Base-by-base conservation (phyloP, 1,140 invertebrate species). In the Caerostris extrusa region DNA sequence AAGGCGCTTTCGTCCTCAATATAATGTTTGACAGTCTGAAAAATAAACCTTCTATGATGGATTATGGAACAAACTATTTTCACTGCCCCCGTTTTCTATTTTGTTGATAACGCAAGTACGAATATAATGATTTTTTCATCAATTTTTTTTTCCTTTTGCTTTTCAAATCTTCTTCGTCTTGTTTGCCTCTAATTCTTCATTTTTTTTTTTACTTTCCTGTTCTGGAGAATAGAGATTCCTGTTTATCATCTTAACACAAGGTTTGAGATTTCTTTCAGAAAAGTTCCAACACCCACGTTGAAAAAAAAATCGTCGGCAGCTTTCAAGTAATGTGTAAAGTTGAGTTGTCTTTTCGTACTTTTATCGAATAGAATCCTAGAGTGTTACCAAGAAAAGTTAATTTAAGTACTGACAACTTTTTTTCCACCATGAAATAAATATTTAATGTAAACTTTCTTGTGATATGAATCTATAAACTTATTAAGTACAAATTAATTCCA, bases 21-120 rank as follows among this genome's bases (percentile, higher is more conserved):
- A 85, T 92, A 92, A 85, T 85, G 90, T 92, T 81, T 92, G 81
- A 92, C 90, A 92, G 58, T 55, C 81, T 85, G 61, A 85, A 85
- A 92, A 92, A 92, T 83, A 92, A 92, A 92, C 90, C 90, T 58
- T 34, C 81, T 50, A 92, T 83, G 90, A 92, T 92, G 90, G 90
- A 92, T 92, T 92, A 85, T 92, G 12, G 90, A 92, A 92, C 90
- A 92, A 92, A 92, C 90, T 85, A 92, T 92, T 92, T 85, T 92
- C 81, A 83, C 77, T 83, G 64, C 81, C 90, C 56, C 53, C 81
- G 56, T 92, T 82, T 64, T 56, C 81, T 60, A 85, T 56, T 60
- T 67, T 61, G 69, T 91, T 81, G 69, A 91, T 77, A 91, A 81
- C 89, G 64, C 60, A 67, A 60, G 56, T 91, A 58, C 69, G 56